Conservation (phyloP, 2,888 invertebrate species). For the Yponomeuta malinellus region DNA sequence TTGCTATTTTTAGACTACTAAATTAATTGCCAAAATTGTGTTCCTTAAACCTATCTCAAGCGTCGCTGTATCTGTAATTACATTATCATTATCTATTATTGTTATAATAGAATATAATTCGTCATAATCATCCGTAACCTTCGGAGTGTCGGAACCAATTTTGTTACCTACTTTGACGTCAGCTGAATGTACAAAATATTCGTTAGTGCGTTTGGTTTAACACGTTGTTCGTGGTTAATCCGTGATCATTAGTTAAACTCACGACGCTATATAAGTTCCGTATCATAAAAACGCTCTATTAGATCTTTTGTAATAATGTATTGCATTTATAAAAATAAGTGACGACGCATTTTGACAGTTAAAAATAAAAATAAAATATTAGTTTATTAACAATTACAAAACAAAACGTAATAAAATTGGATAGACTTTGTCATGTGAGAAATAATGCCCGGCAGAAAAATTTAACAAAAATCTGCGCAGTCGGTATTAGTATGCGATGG, state of each 20-base stretch:
- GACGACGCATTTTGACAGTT: too few species aligned
- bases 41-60: neutral
- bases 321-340: neutral
- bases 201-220: slow-evolving; percentile 32
- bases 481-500: too few species aligned
- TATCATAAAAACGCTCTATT: slow-evolving; percentile 29
- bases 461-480: too few species aligned
- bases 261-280: slow-evolving; percentile 59
- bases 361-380: too few species aligned
- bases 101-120: slow-evolving; percentile 29
- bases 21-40: too few species aligned
- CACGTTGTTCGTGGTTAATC: slow-evolving; percentile 47
- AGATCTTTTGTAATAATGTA: neutral
- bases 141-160: slow-evolving; percentile 67
- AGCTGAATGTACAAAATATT: slow-evolving; percentile 32
- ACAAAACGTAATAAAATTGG: too few species aligned
- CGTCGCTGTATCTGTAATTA: neutral
- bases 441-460: too few species aligned
- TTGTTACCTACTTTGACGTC: slow-evolving; percentile 39
- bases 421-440: too few species aligned
- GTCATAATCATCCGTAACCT: slow-evolving; percentile 35
- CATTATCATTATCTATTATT: slow-evolving; percentile 11
- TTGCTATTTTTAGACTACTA: too few species aligned
- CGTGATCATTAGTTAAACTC: slow-evolving; percentile 53
- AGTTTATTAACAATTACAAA: too few species aligned